These are phyloP conservation scores for Halocynthia roretzi DNA, from an alignment of 23 tunicate genomes.

Conservation along the genomic window DNA sequence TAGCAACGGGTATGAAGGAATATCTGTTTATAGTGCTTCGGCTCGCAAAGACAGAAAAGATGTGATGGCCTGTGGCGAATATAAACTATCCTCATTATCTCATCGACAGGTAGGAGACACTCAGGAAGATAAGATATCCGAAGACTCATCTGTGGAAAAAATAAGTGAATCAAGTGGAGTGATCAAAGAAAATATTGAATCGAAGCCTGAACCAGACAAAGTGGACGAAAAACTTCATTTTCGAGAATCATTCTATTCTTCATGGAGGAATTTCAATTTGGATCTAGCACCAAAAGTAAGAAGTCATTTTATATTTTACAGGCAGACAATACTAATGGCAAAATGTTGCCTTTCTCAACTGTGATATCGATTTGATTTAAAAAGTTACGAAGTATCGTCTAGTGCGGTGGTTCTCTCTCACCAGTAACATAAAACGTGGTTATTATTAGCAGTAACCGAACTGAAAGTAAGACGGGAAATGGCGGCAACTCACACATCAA, in stretches of 20 bases:
- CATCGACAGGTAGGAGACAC: background rate
- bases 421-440: too few species aligned
- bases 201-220: background rate
- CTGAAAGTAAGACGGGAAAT: too few species aligned
- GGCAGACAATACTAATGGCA: background rate
- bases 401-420: too few species aligned
- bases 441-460: too few species aligned
- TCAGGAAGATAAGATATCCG: background rate
- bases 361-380: too few species aligned
- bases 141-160: slow-evolving; percentile 2
- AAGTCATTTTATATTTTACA: background rate
- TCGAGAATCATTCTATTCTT: slow-evolving; percentile 41
- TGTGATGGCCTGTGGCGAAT: background rate
- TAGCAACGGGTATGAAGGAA: too few species aligned
- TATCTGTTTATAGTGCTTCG: too few species aligned
- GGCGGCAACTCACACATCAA: too few species aligned
- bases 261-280: slow-evolving; percentile 73
- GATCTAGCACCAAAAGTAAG: slow-evolving; percentile 81
- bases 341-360: too few species aligned
- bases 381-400: too few species aligned
- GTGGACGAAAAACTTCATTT: background rate
- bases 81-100: background rate
- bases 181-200: background rate
- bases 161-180: slow-evolving; percentile 6
- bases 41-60: background rate